These are phyloP conservation scores for Bombus terrestris DNA, from an alignment of 1,140 invertebrate species.

Conservation along the genomic window DNA sequence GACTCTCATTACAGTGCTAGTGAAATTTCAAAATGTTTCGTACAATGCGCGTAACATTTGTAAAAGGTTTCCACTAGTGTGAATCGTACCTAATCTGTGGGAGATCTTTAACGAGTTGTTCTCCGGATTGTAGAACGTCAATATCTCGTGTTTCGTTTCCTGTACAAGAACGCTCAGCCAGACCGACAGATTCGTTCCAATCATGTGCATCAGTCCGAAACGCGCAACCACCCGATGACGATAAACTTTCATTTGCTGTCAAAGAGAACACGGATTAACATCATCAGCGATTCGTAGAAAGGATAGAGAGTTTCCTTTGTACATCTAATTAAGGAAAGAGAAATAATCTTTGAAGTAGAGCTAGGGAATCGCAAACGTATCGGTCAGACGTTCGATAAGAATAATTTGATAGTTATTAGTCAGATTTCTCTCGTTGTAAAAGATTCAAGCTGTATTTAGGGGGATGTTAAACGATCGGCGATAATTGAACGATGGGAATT, in stretches of 20 bases:
- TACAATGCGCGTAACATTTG: too few species aligned
- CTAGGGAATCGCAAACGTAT: background rate
- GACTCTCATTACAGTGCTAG: too few species aligned
- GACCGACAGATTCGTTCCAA: slow-evolving; percentile 96
- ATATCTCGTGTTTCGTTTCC: slow-evolving; percentile 96
- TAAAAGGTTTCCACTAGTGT: background rate
- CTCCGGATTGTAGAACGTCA: slow-evolving; percentile 94
- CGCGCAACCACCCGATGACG: slow-evolving; percentile 93
- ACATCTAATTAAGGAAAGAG: too few species aligned
- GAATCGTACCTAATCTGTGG: slow-evolving; percentile 85
- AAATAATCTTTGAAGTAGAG: background rate
- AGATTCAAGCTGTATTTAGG: background rate
- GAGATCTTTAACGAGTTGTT: slow-evolving; percentile 91
- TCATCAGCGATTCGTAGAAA: too few species aligned
- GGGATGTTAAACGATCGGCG: background rate
- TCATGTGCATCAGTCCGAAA: slow-evolving; percentile 98
- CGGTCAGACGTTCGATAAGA: background rate
- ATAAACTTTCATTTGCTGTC: slow-evolving; percentile 93
- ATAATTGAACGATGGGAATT: background rate
- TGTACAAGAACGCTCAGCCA: slow-evolving; percentile 96
- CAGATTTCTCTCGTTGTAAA: background rate
- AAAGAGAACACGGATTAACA: slow-evolving; percentile 68
- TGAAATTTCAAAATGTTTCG: too few species aligned
- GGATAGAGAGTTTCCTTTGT: background rate
- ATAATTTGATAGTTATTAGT: slow-evolving; percentile 8